Base-by-base conservation (phyloP, 53 echinoderm and acorn worm species). In the Patiria pectinifera region DNA sequence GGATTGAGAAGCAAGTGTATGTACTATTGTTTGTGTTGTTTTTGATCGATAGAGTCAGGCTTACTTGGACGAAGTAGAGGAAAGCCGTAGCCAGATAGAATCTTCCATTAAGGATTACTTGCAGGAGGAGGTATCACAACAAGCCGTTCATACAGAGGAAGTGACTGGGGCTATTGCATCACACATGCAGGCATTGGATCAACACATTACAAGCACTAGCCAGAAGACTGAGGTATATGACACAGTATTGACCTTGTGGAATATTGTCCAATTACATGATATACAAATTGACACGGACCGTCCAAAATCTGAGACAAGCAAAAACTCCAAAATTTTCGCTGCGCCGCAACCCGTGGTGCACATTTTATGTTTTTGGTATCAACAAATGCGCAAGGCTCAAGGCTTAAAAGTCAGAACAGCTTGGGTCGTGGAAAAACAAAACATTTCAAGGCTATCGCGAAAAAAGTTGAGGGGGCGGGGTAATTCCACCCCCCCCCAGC, bases 81-180 rank as follows among this genome's bases (percentile, higher is more conserved):
- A 80, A 46, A 90, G 81, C 71, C 81, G 90, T 0, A 21, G 69
- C 35, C 90, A 90, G 80, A 90, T 90, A 18, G 80, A 90, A 58
- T 63, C 90, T 9, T 90, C 90, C 80, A 63, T 90, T 61, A 78
- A 81, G 70, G 49, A 47, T 46, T 66, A 90, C 63, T 47, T 90
- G 9, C 45, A 63, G 23, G 90, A 90, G 48, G 90, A 90, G 9
- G 24, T 90, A 58, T 66, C 90, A 45, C 80, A 63, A 69, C 81
- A 81, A 80, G 90, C 47, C 14, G 46, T 66, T 10, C 90, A 90
- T 13, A 69, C 90, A 12, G 62, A 59, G 2, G 46, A 80, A 59
- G 80, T 90, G 80, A 90, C 69, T 45, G 48, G 11, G 62, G 80
- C 80, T 81, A 48, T 90, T 0, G 6, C 59, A 45, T 80, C 69